Evolutionary conservation across 2,888 invertebrate genomes (phyloP), one percentile per base, ranked within the genome.

Genomic region (Eilema sororculum): DNA sequence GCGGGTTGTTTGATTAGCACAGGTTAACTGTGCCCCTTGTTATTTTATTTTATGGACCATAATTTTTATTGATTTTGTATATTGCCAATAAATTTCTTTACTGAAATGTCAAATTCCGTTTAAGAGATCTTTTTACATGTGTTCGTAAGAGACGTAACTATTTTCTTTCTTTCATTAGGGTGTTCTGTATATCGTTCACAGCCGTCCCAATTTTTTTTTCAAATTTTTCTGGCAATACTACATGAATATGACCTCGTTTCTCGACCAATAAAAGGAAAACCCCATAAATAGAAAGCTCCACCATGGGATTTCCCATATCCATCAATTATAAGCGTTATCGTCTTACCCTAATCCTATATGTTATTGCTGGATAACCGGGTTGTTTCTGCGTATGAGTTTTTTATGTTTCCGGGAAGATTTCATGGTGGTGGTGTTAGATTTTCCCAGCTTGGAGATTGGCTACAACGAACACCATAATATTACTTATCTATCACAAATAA

Each of bases 261-360:
- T 24, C 13, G 0, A 24, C 22, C 5, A 58, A 12, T 5, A 6
- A 13, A 13, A 33, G 60, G 20, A 30, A 60, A 28, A 0, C n/a
- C 9, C 30, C 16, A 60, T 60, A 30, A 60, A 28, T 60, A 60
- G 30, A 60, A 60, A 60, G 60, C 60, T 33, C n/a, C 25, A 58
- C 22, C 28, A 60, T 41, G 41, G n/a, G 63, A 22, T 25, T 63
- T 46, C 41, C 6, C 41, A 22, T 16, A n/a, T 20, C n/a, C 30
- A 60, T 60, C 33, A 60, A 60, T 60, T 60, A 30, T 30, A 60
- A 30, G 60, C 20, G 28, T 33, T 60, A 60, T 30, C 20, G 60
- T 20, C 20, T 60, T 60, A 58, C 24, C 58, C 13, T 28, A 58
- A 58, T 28, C 58, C 58, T 4, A 25, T 58, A 58, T 58, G 25